Evolutionary conservation across 1,140 invertebrate species (phyloP).

Genomic region (Eriosoma lanigerum): DNA sequence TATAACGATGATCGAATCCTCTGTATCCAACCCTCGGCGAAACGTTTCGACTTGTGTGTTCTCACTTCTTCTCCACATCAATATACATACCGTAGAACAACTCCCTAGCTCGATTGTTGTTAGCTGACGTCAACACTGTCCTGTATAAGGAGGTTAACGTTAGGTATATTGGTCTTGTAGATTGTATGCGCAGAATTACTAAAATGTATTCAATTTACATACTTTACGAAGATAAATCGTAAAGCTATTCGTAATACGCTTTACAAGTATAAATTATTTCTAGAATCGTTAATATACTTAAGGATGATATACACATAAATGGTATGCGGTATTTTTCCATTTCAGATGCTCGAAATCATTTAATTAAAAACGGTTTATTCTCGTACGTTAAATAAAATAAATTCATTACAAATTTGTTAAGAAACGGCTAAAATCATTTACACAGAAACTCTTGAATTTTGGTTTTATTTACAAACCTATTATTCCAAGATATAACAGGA

Average conservation of each 20-base stretch:
- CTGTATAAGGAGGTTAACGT: neutral
- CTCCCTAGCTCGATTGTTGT: neutral
- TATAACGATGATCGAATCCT: neutral
- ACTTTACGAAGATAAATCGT: too few relatives aligned
- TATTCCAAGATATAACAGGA: neutral
- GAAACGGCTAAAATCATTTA: neutral
- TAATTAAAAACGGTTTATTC: neutral
- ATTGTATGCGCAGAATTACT: neutral
- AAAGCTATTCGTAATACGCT: too few relatives aligned
- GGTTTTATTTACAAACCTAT: conserved; percentile 12
- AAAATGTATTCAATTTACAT: too few relatives aligned
- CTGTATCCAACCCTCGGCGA: neutral
- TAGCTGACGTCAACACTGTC: neutral
- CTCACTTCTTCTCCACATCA: neutral
- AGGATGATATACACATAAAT: too few relatives aligned
- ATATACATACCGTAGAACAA: neutral
- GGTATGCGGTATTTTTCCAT: neutral
- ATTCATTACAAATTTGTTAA: neutral
- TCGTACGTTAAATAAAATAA: neutral
- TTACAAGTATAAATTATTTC: too few relatives aligned
- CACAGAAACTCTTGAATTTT: neutral
- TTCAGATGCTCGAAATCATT: neutral
- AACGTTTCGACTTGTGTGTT: neutral
- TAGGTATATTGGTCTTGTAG: neutral
- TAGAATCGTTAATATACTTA: too few relatives aligned